Percentiles rank a stretch among this genome's conserved stretches.
Conservation (phyloP, 2,888 invertebrate species). For the Clistopyga incitator region DNA sequence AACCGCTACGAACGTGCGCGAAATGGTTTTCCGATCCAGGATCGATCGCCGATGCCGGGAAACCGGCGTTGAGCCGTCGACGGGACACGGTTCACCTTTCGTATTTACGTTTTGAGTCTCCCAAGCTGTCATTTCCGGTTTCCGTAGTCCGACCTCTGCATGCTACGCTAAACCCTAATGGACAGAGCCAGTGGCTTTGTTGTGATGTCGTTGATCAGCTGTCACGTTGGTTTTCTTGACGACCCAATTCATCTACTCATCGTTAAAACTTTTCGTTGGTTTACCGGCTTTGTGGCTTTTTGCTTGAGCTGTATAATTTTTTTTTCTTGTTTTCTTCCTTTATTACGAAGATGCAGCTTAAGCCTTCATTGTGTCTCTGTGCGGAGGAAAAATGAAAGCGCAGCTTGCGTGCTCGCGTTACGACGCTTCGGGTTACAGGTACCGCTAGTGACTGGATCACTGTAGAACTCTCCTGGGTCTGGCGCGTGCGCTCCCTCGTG, state of each 20-base stretch:
- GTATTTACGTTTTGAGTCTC: slow-evolving; percentile 52
- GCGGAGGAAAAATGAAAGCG: not conserved
- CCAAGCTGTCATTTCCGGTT: slow-evolving; percentile 57
- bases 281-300: not conserved
- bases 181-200: not conserved
- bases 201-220: slow-evolving; percentile 1
- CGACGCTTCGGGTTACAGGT: slow-evolving; percentile 75
- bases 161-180: not conserved
- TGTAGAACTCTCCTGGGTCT: slow-evolving; percentile 68
- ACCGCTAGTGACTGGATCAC: slow-evolving; percentile 75
- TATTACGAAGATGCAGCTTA: not conserved
- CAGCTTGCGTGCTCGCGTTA: not conserved
- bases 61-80: not conserved
- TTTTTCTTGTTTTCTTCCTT: not conserved
- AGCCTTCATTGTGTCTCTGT: not conserved
- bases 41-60: slow-evolving; percentile 45
- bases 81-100: slow-evolving; percentile 19
- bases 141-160: not conserved
- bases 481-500: slow-evolving; percentile 74
- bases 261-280: not conserved
- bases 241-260: not conserved
- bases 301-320: not conserved
- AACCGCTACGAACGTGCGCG: not conserved
- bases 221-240: not conserved
- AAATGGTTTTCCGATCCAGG: slow-evolving; percentile 24